phyloP scores from a whole-genome alignment of 2,797 vertebrate genomes.

The Nyctalus aviator region DNA sequence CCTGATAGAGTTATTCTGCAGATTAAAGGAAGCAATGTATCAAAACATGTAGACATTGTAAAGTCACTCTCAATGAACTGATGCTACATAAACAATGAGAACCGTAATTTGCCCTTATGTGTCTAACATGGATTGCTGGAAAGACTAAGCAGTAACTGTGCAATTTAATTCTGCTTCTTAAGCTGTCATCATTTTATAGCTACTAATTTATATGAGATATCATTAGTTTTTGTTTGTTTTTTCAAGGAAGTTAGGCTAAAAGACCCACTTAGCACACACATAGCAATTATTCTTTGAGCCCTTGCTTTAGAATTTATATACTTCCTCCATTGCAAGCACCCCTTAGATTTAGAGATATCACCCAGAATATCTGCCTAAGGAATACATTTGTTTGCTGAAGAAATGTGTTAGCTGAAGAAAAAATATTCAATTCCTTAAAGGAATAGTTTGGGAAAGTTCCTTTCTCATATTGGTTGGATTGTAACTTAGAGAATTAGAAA shows the following conservation, averaged over 20 bases:
- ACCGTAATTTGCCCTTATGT: not conserved
- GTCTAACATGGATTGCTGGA: not conserved
- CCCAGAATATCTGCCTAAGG: not conserved
- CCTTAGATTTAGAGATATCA: not conserved
- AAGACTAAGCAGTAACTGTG: not conserved
- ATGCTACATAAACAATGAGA: not conserved
- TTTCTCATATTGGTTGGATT: not conserved
- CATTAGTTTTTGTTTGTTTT: not conserved
- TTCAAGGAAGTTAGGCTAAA: constrained; percentile 28
- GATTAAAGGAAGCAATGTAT: constrained; percentile 27
- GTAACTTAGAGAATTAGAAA: not conserved
- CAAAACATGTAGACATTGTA: not conserved
- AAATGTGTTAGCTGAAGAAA: constrained; percentile 38
- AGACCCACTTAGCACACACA: not conserved
- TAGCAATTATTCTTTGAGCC: not conserved
- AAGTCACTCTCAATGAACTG: constrained; percentile 40
- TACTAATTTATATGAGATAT: constrained; percentile 10
- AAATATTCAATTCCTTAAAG: constrained; percentile 16
- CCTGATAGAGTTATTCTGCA: not conserved
- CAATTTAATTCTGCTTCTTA: constrained; percentile 51
- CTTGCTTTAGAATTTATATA: not conserved
- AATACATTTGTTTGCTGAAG: constrained; percentile 6
- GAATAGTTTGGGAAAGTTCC: not conserved
- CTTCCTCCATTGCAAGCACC: not conserved
- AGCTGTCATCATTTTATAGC: not conserved